Evolutionary conservation across 2,113 vertebrate species (phyloP), one percentile per base, ranked within the genome.

Genomic region (Chamaea fasciata): DNA sequence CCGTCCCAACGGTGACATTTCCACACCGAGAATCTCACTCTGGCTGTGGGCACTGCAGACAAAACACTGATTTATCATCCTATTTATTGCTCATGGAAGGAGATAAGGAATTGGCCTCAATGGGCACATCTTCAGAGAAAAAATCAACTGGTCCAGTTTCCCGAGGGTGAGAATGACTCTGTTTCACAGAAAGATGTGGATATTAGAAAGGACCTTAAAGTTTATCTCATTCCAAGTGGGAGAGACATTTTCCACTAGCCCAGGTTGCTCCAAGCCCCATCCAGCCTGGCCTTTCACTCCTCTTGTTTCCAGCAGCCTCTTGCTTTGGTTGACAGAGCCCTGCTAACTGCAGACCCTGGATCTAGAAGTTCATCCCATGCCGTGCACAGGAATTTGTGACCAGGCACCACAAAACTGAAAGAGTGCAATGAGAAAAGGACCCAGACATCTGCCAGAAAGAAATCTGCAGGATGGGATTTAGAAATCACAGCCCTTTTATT

Each of bases 1-100:
- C 3, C 0, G 0, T 2, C n/a, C 17, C 37, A 17, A 0, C 0
- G 21, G 50, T 53, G 31, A 8, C 41, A 6, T 12, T 86, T 83
- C 71, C 57, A 27, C 69, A 14, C 10, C 0, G 0, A 33, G 31
- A 93, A 39, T 27, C 28, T 84, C 3, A 0, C 56, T 81, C 31
- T 2, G 1, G n/a, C 67, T 57, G 6, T 11, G 21, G 50, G 63
- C 30, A 52, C 46, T 53, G 60, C 78, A 65, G 49, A 39, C 19
- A 86, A 89, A 88, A 53, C 50, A 53, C 37, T 39, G 8, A 37
- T 70, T 90, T 93, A 22, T 59, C 37, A 64, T 84, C 49, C 28
- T 80, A 0, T 53, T 57, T 77, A 19, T 59, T 69, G 53, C 26
- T 88, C 23, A 21, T 53, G 42, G 59, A 70, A 90, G 37, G 65